A percentile compares a stretch with the other conserved stretches of the same genome.
Conservation (phyloP, 1,140 invertebrate species). For the Anadara kagoshimensis region DNA sequence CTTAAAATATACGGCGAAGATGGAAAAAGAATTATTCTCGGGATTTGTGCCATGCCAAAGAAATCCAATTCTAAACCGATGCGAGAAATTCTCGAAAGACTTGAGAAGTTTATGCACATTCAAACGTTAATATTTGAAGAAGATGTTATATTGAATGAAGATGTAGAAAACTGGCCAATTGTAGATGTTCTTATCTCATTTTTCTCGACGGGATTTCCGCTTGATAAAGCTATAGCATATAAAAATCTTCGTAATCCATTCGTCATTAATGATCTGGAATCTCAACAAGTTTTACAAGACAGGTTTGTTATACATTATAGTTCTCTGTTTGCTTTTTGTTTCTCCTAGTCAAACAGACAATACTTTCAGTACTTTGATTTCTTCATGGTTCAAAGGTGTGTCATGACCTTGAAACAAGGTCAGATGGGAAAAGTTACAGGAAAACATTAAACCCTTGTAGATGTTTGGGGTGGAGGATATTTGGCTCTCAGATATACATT, state of each 20-base stretch:
- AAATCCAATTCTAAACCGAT: conserved; percentile 99
- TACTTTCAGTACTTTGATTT: no score
- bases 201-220: conserved; percentile 97
- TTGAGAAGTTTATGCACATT: conserved; percentile 97
- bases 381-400: no score
- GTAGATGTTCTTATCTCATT: conserved; percentile 99
- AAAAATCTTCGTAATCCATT: conserved; percentile 95
- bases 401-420: no score
- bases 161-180: conserved; percentile 98
- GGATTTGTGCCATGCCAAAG: conserved; percentile 98
- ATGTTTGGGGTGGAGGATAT: no score
- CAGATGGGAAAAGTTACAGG: no score
- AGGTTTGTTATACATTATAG: conserved; percentile 53
- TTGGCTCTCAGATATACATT: no score
- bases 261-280: conserved; percentile 98
- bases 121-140: conserved; percentile 90
- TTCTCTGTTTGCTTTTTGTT: no score
- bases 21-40: conserved; percentile 82
- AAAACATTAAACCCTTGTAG: no score
- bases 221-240: conserved; percentile 99
- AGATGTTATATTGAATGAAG: conserved; percentile 87
- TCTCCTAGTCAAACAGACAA: no score
- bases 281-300: conserved; percentile 97
- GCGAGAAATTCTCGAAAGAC: conserved; percentile 95
- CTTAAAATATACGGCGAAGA: conserved; percentile 18